Conservation (phyloP, 2,113 vertebrate genomes). For the Euleptes europaea region DNA sequence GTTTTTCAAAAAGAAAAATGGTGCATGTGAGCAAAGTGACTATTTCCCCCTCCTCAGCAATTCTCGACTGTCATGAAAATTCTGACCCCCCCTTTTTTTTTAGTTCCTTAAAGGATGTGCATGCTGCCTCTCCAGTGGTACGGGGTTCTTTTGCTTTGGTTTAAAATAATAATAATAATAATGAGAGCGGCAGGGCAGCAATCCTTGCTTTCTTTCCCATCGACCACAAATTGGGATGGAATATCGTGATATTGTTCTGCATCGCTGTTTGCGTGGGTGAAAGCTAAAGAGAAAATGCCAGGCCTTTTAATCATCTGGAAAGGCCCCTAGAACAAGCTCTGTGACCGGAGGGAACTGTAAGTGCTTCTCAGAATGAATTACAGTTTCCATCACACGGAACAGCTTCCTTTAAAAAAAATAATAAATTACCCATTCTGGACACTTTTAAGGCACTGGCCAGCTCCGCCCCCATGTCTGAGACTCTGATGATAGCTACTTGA, state of each 20-base stretch:
- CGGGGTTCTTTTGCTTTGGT: not conserved
- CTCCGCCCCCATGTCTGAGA: constrained; percentile 72
- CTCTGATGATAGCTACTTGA: constrained; percentile 40
- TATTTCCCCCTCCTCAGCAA: not conserved
- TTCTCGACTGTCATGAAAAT: not conserved
- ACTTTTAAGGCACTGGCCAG: constrained; percentile 59
- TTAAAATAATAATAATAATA: not conserved
- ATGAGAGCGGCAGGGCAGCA: not conserved
- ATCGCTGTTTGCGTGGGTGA: not conserved
- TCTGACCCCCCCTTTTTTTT: too few relatives aligned
- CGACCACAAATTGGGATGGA: not conserved
- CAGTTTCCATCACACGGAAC: constrained; percentile 64
- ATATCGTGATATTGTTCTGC: not conserved
- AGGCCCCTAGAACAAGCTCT: constrained; percentile 59
- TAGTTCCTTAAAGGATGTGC: not conserved
- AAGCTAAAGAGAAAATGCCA: constrained; percentile 6
- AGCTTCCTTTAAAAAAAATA: constrained; percentile 62
- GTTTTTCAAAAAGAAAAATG: not conserved
- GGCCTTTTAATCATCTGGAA: not conserved
- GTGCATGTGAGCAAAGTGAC: not conserved
- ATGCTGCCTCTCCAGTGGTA: not conserved
- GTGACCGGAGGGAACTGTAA: constrained; percentile 53
- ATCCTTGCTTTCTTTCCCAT: not conserved
- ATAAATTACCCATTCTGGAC: constrained; percentile 57
- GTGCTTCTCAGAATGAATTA: constrained; percentile 83